Evolutionary conservation across 2,888 invertebrate genomes (phyloP), one percentile per base, ranked within the genome.

Genomic region (Dusona sp.): DNA sequence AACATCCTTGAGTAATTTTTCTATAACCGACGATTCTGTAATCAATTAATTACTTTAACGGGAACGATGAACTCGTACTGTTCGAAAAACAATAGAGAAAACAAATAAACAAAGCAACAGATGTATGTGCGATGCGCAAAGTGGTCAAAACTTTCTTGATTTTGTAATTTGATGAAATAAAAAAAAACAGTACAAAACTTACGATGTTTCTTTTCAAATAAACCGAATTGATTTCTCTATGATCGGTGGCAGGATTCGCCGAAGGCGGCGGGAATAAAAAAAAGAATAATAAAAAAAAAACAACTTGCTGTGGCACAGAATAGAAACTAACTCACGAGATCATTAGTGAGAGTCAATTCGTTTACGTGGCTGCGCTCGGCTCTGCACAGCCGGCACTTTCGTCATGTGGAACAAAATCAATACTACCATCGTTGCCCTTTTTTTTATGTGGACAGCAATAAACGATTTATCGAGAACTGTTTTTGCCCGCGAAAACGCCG

Each of bases 351-450:
- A 61, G 57, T 38, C 25, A 42, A 38, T 22, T 57, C 57, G 74
- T 74, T 42, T 61, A 57, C 57, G 57, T 77, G 54, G 83, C 33
- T 45, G 33, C 81, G 84, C 73, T 74, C 11, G 80, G 57, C n/a
- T 16, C 48, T 8, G 57, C 22, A 64, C 42, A 64, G 33, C 65
- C 64, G 29, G 36, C 73, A 54, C 54, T 51, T 64, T 51, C n/a
- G n/a, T 78, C 25, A 88, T 82, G 82, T 78, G 64, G 70, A 68
- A 70, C 68, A 78, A 68, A 64, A 57, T 78, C 19, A 64, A 65
- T 22, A 51, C 16, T 74, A 11, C 81, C 22, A 65, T 85, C 70
- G 13, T 61, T 86, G 51, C 42, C 45, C 29, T 73, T 25, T 25
- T 54, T 51, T 29, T 74, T 2, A 11, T 57, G 16, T 61, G 7